phyloP scores from a whole-genome alignment of 1,140 invertebrate genomes.

The Pseudomyrmex dendroicus region DNA sequence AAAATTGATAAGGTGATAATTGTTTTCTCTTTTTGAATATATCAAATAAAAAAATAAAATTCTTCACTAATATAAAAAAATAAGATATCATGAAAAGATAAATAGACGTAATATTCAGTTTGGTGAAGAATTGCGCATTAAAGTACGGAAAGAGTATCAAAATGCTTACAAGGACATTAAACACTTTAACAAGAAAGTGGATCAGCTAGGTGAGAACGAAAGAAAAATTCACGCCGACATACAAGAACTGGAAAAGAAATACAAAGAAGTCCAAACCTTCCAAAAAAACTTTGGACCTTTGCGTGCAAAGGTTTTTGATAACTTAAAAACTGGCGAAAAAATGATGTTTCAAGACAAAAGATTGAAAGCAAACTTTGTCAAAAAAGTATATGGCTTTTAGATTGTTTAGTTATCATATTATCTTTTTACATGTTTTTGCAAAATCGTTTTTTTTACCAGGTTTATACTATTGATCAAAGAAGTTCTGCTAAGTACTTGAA shows the following conservation, averaged over 20 bases:
- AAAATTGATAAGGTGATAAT: constrained; percentile 63
- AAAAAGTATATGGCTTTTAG: constrained; percentile 54
- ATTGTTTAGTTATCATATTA: neutral
- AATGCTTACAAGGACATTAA: constrained; percentile 57
- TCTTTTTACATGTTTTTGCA: neutral
- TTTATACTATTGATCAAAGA: constrained; percentile 69
- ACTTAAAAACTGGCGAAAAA: constrained; percentile 68
- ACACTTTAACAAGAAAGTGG: constrained; percentile 66
- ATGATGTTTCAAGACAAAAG: constrained; percentile 72
- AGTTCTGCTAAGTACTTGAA: constrained; percentile 44
- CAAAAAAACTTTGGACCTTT: constrained; percentile 67
- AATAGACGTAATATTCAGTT: constrained; percentile 44
- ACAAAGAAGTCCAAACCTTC: constrained; percentile 63
- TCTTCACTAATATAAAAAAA: neutral
- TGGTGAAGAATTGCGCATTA: constrained; percentile 41
- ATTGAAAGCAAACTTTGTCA: constrained; percentile 62
- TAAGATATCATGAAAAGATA: neutral
- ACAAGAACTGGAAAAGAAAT: constrained; percentile 59
- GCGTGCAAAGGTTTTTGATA: constrained; percentile 69
- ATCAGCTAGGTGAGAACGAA: constrained; percentile 63
- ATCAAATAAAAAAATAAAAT: neutral
- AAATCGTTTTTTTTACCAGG: constrained; percentile 36
- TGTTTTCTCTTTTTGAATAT: neutral
- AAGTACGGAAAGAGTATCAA: constrained; percentile 68
- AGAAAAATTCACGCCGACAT: constrained; percentile 69